Conservation (phyloP, 37 sponge, comb jelly and placozoan genomes). For the Axinella damicornis region DNA sequence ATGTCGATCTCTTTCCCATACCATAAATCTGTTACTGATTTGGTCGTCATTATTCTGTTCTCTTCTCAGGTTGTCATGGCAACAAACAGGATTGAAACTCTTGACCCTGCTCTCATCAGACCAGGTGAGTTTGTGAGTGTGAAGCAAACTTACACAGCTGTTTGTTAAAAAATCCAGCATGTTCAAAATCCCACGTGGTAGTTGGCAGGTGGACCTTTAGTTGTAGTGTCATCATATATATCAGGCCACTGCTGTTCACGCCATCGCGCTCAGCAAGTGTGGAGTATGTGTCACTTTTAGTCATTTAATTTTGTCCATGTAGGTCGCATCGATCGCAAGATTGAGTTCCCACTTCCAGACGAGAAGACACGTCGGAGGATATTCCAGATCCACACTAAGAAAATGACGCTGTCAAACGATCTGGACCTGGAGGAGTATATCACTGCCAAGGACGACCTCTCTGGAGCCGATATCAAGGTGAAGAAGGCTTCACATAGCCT, state of each 20-base stretch:
- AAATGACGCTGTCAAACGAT: constrained; percentile 95
- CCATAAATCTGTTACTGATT: not conserved
- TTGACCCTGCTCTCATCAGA: constrained; percentile 99
- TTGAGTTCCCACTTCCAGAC: constrained; percentile 98
- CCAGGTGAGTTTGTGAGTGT: constrained; percentile 80
- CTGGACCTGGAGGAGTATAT: constrained; percentile 97
- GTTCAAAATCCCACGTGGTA: too few species aligned
- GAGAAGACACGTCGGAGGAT: constrained; percentile 96
- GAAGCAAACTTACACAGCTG: too few species aligned
- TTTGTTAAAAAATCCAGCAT: too few species aligned
- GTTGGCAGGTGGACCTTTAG: too few species aligned
- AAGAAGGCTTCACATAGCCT: not conserved
- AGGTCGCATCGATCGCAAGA: constrained; percentile 99
- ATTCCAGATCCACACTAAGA: constrained; percentile 95
- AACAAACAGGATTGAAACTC: constrained; percentile 98
- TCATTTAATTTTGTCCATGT: not conserved
- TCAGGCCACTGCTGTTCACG: too few species aligned
- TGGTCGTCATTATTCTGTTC: too few species aligned
- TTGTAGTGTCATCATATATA: too few species aligned
- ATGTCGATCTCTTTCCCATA: not conserved
- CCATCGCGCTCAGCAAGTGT: too few species aligned
- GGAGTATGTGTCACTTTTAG: too few species aligned
- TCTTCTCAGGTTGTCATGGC: constrained; percentile 94
- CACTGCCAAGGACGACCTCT: constrained; percentile 97
- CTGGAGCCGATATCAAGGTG: constrained; percentile 99